phyloP scores from a whole-genome alignment of 2,888 invertebrate species.

The Rhogogaster chlorosoma region DNA sequence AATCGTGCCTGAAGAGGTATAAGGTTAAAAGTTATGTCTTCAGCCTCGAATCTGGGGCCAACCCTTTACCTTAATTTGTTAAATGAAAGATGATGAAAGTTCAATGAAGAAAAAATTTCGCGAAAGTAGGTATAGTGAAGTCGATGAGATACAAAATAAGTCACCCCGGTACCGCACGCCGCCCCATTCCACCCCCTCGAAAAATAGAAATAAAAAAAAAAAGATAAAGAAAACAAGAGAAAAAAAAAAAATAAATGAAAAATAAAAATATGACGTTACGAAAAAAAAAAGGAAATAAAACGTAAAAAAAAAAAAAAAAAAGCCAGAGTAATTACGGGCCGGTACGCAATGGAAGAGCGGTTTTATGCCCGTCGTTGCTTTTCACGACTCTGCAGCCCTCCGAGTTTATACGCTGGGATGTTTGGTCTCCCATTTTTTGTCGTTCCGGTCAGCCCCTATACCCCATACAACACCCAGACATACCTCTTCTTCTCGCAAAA shows the following conservation, averaged over 20 bases:
- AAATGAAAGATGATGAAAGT: neutral
- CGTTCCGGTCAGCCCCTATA: slow-evolving; percentile 25
- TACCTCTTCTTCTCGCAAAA: slow-evolving; percentile 19
- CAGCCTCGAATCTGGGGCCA: neutral
- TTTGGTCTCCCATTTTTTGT: slow-evolving; percentile 48
- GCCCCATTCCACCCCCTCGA: too few relatives aligned
- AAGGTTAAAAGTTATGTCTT: neutral
- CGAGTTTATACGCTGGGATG: slow-evolving; percentile 46
- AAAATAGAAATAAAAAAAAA: neutral
- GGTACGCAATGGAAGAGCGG: slow-evolving; percentile 35
- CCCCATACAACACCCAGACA: neutral
- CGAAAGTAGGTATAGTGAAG: neutral
- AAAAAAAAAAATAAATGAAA: neutral
- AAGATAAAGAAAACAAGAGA: neutral
- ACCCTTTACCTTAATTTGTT: neutral
- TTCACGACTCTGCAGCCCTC: slow-evolving; percentile 55
- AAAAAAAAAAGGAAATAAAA: neutral
- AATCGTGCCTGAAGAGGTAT: neutral
- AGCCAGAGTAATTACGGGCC: slow-evolving; percentile 37
- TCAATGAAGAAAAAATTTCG: neutral
- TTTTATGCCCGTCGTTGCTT: slow-evolving; percentile 57
- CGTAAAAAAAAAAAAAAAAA: neutral
- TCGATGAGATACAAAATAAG: neutral
- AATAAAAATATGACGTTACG: neutral
- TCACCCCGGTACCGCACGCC: neutral